Conservation (phyloP, 2,113 vertebrate genomes). For the Henicopernis longicauda region DNA sequence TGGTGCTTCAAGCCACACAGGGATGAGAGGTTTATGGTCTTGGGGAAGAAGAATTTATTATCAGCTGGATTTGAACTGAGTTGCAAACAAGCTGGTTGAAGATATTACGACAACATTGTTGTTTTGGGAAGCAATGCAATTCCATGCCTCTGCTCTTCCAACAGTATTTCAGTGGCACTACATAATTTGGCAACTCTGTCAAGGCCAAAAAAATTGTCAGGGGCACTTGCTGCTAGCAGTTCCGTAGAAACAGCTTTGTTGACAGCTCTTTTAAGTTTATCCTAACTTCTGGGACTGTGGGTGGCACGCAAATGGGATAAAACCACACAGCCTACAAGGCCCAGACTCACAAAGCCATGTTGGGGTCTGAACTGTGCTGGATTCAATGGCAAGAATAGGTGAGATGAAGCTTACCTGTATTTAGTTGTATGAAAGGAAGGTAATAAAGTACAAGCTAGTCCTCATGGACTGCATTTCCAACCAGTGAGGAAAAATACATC, state of each 20-base stretch:
- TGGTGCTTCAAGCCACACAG: background rate
- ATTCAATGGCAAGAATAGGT: background rate
- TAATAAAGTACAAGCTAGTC: background rate
- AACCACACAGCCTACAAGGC: background rate
- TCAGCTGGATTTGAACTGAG: background rate
- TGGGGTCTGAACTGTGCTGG: background rate
- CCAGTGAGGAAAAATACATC: background rate
- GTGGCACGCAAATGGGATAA: background rate
- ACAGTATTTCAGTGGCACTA: background rate
- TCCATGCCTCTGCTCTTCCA: background rate
- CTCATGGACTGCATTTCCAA: background rate
- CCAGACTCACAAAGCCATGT: background rate
- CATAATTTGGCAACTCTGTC: background rate
- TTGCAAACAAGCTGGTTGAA: background rate
- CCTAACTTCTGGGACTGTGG: background rate
- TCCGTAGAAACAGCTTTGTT: background rate
- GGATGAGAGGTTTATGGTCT: background rate
- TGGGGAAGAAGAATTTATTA: background rate
- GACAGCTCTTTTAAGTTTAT: background rate
- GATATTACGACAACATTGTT: fast-evolving
- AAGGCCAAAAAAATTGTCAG: background rate
- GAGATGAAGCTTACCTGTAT: background rate
- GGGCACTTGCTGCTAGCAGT: background rate
- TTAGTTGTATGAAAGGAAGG: background rate
- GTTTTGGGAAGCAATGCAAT: background rate